These are phyloP conservation scores for Coendou prehensilis DNA, from an alignment of 2,797 vertebrate genomes.

Conservation along the genomic window DNA sequence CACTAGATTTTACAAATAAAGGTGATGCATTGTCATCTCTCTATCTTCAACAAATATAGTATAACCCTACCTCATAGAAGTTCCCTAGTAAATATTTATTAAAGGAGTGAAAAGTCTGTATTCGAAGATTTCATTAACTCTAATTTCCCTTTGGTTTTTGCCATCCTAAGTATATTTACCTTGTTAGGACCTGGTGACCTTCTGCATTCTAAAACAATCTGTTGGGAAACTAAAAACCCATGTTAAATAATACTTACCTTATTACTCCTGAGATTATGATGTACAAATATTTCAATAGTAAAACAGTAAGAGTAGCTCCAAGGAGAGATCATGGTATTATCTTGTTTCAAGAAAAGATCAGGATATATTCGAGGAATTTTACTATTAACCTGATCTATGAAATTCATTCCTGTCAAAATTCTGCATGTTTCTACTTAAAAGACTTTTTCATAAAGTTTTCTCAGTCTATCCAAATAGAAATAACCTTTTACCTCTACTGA, in stretches of 20 bases:
- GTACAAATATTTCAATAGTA: constrained; percentile 37
- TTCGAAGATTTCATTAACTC: neutral
- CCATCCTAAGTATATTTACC: neutral
- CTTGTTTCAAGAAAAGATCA: neutral
- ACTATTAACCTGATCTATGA: neutral
- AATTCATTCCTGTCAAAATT: constrained; percentile 5
- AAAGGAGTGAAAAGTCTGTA: neutral
- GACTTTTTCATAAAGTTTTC: constrained; percentile 4
- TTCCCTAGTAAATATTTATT: constrained; percentile 1
- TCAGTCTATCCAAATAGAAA: neutral
- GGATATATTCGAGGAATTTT: constrained; percentile 7
- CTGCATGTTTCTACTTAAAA: constrained; percentile 9
- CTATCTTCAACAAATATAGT: neutral
- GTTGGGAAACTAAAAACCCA: constrained; percentile 1
- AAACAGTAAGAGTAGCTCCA: constrained; percentile 34
- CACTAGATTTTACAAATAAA: constrained; percentile 12
- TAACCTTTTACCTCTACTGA: constrained; percentile 31
- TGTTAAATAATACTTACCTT: constrained; percentile 31
- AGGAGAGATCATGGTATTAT: neutral
- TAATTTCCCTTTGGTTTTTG: constrained; percentile 47
- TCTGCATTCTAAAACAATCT: constrained; percentile 50
- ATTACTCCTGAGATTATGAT: constrained; percentile 38
- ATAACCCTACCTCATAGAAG: neutral
- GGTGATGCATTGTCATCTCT: neutral
- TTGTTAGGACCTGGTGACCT: neutral